These are phyloP conservation scores for Troides aeacus DNA, from an alignment of 2,888 invertebrate species.

Conservation along the genomic window DNA sequence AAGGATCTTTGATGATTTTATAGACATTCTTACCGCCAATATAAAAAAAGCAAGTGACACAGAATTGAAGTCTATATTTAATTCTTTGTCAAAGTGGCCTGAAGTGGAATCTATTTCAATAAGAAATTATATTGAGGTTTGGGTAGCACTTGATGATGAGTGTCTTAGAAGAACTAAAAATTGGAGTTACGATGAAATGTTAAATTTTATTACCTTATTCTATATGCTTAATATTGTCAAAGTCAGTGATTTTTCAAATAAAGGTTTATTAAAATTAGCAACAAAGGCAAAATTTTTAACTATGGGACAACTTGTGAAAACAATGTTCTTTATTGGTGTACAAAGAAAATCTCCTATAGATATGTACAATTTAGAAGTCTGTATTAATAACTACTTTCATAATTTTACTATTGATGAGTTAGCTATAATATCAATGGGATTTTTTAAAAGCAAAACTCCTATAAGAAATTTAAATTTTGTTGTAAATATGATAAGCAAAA, in stretches of 20 bases:
- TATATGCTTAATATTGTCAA: conserved; percentile 79
- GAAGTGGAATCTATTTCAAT: conserved; percentile 70
- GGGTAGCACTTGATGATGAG: conserved; percentile 84
- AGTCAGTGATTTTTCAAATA: conserved; percentile 77
- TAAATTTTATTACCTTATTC: conserved; percentile 83
- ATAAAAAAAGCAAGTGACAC: conserved; percentile 77
- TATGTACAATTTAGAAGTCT: conserved; percentile 84
- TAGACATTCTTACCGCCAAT: conserved; percentile 72
- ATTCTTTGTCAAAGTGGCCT: conserved; percentile 75
- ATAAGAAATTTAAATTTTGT: conserved; percentile 77
- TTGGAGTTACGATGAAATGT: conserved; percentile 77
- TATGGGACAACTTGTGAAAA: conserved; percentile 82
- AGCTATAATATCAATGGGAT: conserved; percentile 86
- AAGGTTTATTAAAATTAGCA: conserved; percentile 76
- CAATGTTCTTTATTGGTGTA: conserved; percentile 83
- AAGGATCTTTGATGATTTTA: conserved; percentile 60
- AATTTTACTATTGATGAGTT: conserved; percentile 83
- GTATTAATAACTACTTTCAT: conserved; percentile 73
- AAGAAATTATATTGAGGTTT: conserved; percentile 82
- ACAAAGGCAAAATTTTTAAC: conserved; percentile 80
- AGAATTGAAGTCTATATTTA: conserved; percentile 78
- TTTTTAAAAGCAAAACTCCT: conserved; percentile 86
- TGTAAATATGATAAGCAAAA: conserved; percentile 70
- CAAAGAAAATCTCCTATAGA: conserved; percentile 77
- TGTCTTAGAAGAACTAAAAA: conserved; percentile 69